These are phyloP conservation scores for Todiramphus chloris DNA, from an alignment of 2,113 vertebrate species.

Conservation along the genomic window DNA sequence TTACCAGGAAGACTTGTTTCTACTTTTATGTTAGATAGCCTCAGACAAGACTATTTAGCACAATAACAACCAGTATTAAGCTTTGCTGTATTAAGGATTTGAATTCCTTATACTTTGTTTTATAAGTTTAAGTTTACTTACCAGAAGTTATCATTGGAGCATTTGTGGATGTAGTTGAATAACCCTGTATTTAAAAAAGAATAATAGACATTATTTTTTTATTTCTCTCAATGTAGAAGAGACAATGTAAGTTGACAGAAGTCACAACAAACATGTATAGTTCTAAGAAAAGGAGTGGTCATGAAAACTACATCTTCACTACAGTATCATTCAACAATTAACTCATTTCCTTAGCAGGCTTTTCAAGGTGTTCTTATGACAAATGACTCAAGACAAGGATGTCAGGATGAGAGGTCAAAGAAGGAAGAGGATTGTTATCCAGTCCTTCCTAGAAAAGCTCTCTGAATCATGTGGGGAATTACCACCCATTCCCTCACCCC, in stretches of 20 bases:
- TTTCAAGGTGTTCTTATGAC: background rate
- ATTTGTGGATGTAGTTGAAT: conserved; percentile 31
- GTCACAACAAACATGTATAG: background rate
- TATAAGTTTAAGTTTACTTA: conserved; percentile 37
- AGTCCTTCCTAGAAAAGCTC: background rate
- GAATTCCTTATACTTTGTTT: background rate
- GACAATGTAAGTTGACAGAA: background rate
- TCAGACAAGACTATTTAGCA: background rate
- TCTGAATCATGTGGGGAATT: background rate
- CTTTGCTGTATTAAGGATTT: background rate
- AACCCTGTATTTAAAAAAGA: conserved; percentile 55
- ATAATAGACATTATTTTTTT: background rate
- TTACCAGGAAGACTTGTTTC: background rate
- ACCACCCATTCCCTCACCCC: background rate
- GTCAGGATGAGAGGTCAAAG: background rate
- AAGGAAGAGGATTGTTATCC: background rate
- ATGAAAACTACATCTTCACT: background rate
- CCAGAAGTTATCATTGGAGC: conserved; percentile 39
- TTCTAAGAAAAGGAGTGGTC: background rate
- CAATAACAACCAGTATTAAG: background rate
- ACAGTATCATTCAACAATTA: background rate
- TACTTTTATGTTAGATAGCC: background rate
- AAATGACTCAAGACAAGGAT: background rate
- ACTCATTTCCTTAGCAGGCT: background rate
- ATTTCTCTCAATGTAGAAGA: background rate